These are phyloP conservation scores for Drosophila bocqueti DNA, from an alignment of 1,140 invertebrate genomes.

Conservation along the genomic window DNA sequence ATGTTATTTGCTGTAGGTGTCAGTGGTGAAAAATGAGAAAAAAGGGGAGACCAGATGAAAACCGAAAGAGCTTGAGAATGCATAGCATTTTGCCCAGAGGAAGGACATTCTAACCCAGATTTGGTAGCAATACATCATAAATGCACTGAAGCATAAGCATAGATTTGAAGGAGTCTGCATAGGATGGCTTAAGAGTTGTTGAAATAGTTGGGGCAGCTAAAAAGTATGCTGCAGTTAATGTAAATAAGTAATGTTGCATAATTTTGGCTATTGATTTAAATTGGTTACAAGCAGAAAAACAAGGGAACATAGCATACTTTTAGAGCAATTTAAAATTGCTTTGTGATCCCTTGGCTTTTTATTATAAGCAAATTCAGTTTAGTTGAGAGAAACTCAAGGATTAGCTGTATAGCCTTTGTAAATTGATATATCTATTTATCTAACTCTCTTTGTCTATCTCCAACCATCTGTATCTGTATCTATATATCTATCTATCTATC, in stretches of 20 bases:
- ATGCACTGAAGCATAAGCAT: constrained; percentile 4
- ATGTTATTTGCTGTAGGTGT: constrained; percentile 75
- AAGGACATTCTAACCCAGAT: constrained; percentile 27
- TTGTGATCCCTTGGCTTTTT: neutral
- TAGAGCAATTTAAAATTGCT: neutral
- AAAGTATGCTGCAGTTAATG: neutral
- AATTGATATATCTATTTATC: constrained; percentile 24
- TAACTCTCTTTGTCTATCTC: constrained; percentile 2
- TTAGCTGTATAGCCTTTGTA: constrained; percentile 24
- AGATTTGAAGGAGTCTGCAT: constrained; percentile 1
- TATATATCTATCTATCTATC: neutral
- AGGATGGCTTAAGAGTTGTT: neutral
- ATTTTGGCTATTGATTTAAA: too few species aligned
- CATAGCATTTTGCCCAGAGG: constrained; percentile 7
- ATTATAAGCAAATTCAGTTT: neutral
- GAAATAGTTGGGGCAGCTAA: neutral
- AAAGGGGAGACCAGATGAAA: constrained; percentile 13
- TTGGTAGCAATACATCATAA: neutral
- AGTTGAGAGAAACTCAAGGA: constrained; percentile 7
- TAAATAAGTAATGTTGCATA: neutral
- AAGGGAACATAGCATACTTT: neutral
- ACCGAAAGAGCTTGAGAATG: constrained; percentile 22
- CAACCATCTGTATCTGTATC: constrained; percentile 15
- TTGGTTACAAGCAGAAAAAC: too few species aligned
- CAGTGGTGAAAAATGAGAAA: constrained; percentile 54